A percentile compares a stretch with the other conserved stretches of the same genome.
phyloP scores from a whole-genome alignment of 2,113 vertebrate species.

The human (Homo sapiens) region DNA sequence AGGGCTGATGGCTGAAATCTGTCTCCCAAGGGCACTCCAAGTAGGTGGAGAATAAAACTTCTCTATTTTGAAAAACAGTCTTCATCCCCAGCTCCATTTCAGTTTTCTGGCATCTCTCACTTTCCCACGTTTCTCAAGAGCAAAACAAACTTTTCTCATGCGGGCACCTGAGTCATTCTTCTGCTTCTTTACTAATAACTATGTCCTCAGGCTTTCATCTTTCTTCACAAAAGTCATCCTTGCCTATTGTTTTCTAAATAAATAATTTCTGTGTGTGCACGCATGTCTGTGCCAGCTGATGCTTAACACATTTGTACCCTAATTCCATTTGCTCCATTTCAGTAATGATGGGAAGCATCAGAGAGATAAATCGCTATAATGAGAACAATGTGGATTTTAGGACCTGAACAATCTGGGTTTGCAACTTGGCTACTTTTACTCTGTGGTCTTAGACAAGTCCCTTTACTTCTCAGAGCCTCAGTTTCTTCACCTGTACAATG shows the following conservation, averaged over 20 bases:
- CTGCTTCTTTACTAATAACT: not conserved
- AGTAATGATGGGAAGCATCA: not conserved
- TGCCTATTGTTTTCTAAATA: not conserved
- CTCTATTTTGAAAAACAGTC: not conserved
- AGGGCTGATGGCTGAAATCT: not conserved
- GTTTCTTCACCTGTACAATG: not conserved
- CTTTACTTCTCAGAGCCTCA: not conserved
- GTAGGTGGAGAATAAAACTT: not conserved
- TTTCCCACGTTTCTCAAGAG: not conserved
- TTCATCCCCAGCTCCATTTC: not conserved
- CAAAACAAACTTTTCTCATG: not conserved
- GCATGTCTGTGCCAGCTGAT: not conserved
- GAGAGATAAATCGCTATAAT: not conserved
- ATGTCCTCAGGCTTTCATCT: not conserved
- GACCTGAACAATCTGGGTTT: not conserved
- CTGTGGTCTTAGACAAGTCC: not conserved
- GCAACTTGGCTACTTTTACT: not conserved
- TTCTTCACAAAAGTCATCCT: not conserved
- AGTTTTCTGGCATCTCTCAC: not conserved
- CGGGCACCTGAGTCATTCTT: not conserved
- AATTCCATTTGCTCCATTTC: not conserved
- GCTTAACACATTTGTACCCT: not conserved
- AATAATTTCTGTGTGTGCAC: not conserved
- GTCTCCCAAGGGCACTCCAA: not conserved
- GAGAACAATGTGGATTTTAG: not conserved